These are phyloP conservation scores for Drosophila kanekoi DNA, from an alignment of 2,888 invertebrate species.

Conservation along the genomic window DNA sequence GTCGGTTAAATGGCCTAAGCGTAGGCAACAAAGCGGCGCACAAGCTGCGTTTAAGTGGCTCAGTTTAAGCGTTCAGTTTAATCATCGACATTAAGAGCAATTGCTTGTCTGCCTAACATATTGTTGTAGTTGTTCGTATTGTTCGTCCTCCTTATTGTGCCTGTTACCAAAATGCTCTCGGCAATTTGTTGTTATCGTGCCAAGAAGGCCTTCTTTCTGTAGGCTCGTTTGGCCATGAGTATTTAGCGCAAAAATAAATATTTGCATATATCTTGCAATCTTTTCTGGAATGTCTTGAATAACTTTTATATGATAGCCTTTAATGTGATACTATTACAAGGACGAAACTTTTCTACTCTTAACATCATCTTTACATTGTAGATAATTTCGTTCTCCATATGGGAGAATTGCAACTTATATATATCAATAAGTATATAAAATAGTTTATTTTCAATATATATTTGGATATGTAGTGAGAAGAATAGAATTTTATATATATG, in stretches of 20 bases:
- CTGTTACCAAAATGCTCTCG: conserved; percentile 23
- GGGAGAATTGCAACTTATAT: no score
- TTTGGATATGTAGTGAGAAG: no score
- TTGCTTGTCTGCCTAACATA: conserved; percentile 49
- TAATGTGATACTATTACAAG: no score
- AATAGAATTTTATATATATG: no score
- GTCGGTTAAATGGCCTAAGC: conserved; percentile 68
- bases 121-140: conserved; percentile 33
- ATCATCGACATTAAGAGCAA: conserved; percentile 72
- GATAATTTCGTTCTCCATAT: no score
- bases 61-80: conserved; percentile 61
- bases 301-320: no score
- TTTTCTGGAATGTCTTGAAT: background rate
- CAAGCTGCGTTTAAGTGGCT: conserved; percentile 60
- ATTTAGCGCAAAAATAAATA: conserved; percentile 49
- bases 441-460: no score
- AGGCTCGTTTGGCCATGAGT: conserved; percentile 27
- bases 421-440: no score
- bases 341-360: no score
- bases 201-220: conserved; percentile 19
- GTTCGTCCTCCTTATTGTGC: conserved; percentile 16
- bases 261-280: conserved; percentile 51
- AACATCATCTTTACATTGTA: no score
- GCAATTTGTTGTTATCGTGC: conserved; percentile 37
- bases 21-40: conserved; percentile 64